Base-by-base conservation (phyloP, 2,888 invertebrate genomes). In the Monopis laevigella region DNA sequence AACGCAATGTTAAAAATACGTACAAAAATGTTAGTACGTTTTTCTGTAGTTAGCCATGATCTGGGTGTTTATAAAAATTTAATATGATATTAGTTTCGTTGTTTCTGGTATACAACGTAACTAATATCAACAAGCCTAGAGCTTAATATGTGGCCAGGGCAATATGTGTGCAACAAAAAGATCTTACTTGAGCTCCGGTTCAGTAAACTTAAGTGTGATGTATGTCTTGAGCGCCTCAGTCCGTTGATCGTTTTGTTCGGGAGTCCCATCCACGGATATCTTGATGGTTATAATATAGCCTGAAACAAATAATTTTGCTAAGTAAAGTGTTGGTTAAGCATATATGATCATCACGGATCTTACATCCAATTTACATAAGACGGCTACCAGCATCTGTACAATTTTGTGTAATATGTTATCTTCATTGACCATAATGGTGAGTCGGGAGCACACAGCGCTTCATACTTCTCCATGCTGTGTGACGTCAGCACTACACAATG, bases 371-470 rank as follows among this genome's bases (percentile, higher is more conserved):
- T 21, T 5, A 5, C 24, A 7, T 5, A 21, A n/a, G n/a, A n/a
- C n/a, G n/a, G n/a, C n/a, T n/a, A n/a, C n/a, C n/a, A n/a, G n/a
- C n/a, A n/a, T n/a, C n/a, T n/a, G n/a, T n/a, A n/a, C n/a, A n/a
- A n/a, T n/a, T n/a, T n/a, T n/a, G n/a, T n/a, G n/a, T n/a, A n/a
- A n/a, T n/a, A n/a, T n/a, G n/a, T n/a, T n/a, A n/a, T n/a, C n/a
- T n/a, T n/a, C 93, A 57, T 88, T 87, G 40, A 91, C 92, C 92
- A 93, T 92, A 45, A 93, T 88, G 26, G 89, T 90, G 52, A 93
- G 69, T 6, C 92, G 80, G 2, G 90, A 88, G 63, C 92, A 93
- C 26, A 93, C 14, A 32, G 32, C 2, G 32, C 32, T 17, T 32
- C 32, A 10, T 17, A 32, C 14, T 32, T 17, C 17, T 32, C 32